Base-by-base conservation (phyloP, 2,797 vertebrate species). In the Lindbergichthys nudifrons region DNA sequence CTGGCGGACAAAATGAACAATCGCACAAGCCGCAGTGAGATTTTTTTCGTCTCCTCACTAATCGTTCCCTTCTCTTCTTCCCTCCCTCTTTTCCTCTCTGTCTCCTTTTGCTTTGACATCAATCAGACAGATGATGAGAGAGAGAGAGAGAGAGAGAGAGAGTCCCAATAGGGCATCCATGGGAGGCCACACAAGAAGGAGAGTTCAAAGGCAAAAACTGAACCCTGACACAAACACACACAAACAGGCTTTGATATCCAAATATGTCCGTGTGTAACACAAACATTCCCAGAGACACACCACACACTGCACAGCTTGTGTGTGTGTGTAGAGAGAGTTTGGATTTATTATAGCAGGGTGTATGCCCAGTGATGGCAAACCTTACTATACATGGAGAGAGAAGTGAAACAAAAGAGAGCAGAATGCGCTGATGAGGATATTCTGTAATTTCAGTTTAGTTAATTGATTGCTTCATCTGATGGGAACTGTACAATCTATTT, bases 111-210 rank as follows among this genome's bases (percentile, higher is more conserved):
- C 83, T 79, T 74, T 71, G 71, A 91, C 89, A 89, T 89, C 84
- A 89, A 82, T 90, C 88, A 82, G 68, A 80, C 82, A 77, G 81
- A 90, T 82, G 88, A 88, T 79, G 86, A 85, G 86, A 81, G 81
- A 45, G 78, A 59, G 53, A 16, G 45, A 15, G 58, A 77, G 75
- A 75, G 73, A 66, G 42, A 73, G 52, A 71, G 68, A 73, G 81
- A 73, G 75, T 84, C 80, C 80, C 80, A 79, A 73, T 58, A 80
- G 87, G 79, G 73, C 75, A 86, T 83, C 90, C 65, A 78, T 67
- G 64, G 83, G 89, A 90, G 90, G 89, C 91, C 89, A 92, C 90
- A 93, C 91, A 92, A 87, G 89, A 89, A 59, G 89, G 77, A 79
- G 80, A 66, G 84, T 84, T 90, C 83, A 92, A 92, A 92, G 83